These are phyloP conservation scores for Ormyrus thymus DNA, from an alignment of 2,888 invertebrate species.

Conservation along the genomic window DNA sequence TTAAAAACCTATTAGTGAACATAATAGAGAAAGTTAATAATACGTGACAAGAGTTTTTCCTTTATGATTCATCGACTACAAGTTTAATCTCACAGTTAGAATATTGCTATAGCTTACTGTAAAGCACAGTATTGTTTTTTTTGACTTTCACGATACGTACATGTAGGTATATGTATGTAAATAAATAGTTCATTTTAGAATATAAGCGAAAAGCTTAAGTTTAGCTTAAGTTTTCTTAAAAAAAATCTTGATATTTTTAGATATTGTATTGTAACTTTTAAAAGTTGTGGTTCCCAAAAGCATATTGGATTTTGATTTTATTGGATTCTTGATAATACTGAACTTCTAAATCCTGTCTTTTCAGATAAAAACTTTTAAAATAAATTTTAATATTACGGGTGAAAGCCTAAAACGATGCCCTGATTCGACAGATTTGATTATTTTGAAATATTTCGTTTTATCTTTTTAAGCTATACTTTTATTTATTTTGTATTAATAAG, in stretches of 20 bases:
- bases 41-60: constrained; percentile 31
- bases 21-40: constrained; percentile 15
- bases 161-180: constrained; percentile 16
- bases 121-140: constrained; percentile 30
- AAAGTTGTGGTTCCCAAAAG: constrained; percentile 13
- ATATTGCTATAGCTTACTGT: constrained; percentile 61
- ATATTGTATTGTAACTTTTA: background rate
- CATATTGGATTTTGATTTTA: constrained; percentile 33
- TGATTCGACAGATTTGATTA: constrained; percentile 9
- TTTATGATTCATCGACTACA: constrained; percentile 57
- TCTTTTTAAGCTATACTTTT: constrained; percentile 34
- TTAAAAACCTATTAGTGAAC: constrained; percentile 29
- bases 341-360: constrained; percentile 19
- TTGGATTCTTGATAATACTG: constrained; percentile 51
- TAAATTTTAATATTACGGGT: constrained; percentile 9
- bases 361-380: constrained; percentile 22
- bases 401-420: background rate
- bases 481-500: constrained; percentile 1
- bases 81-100: constrained; percentile 63
- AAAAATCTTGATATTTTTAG: background rate
- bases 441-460: constrained; percentile 2
- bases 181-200: constrained; percentile 13
- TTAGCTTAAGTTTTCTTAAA: too few species aligned
- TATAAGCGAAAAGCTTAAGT: too few species aligned
- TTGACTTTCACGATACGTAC: constrained; percentile 30